Percentiles rank a stretch among this genome's conserved stretches.
phyloP scores from a whole-genome alignment of 2,797 vertebrate genomes.

The Fistularia tabacaria region DNA sequence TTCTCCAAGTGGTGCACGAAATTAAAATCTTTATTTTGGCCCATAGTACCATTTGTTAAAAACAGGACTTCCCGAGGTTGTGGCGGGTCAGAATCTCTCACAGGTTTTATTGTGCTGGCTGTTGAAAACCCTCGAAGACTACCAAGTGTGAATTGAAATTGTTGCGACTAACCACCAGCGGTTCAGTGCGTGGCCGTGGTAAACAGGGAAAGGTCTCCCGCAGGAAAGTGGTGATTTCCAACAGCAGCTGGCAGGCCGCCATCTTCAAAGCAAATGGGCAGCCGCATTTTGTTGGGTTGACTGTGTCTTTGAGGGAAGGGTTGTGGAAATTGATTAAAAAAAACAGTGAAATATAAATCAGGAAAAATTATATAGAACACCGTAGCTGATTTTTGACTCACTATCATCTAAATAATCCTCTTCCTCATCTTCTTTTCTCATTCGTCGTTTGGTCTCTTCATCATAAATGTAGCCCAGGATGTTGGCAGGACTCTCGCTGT shows the following conservation, averaged over 20 bases:
- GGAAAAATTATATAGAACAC: background rate
- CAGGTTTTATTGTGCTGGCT: no score
- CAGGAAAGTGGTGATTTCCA: slow-evolving; percentile 97
- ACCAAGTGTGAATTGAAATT: no score
- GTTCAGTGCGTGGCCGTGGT: slow-evolving; percentile 91
- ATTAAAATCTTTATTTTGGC: no score
- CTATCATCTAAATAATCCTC: slow-evolving; percentile 99
- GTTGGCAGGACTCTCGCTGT: slow-evolving; percentile 96
- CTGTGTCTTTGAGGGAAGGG: slow-evolving; percentile 80
- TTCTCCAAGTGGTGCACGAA: no score
- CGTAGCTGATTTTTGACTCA: slow-evolving; percentile 66
- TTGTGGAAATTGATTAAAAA: background rate
- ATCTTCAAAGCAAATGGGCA: slow-evolving; percentile 98
- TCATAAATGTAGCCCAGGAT: slow-evolving; percentile 96
- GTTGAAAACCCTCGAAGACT: no score
- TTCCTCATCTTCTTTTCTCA: slow-evolving; percentile 96
- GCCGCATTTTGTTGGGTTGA: slow-evolving; percentile 96
- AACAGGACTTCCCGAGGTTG: no score
- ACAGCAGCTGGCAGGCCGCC: slow-evolving; percentile 93
- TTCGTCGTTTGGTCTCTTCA: slow-evolving; percentile 93
- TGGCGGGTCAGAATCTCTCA: no score
- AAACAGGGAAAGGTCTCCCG: slow-evolving; percentile 96
- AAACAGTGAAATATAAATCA: background rate
- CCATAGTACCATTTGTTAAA: no score
- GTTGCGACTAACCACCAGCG: slow-evolving; percentile 79